phyloP scores from a whole-genome alignment of 2,888 invertebrate genomes.

The Sesia apiformis region DNA sequence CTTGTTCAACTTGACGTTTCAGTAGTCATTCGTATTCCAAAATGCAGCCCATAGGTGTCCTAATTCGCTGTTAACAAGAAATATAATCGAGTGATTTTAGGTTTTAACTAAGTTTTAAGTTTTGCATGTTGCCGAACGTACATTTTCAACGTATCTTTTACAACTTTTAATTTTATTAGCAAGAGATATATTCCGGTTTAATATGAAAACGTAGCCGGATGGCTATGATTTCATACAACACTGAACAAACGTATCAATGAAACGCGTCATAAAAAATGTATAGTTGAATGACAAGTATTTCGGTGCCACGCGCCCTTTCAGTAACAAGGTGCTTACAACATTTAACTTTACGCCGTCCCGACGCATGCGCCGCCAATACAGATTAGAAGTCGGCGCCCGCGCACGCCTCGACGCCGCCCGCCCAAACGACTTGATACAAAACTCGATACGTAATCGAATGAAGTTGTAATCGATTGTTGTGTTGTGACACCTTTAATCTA shows the following conservation, averaged over 20 bases:
- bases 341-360: constrained; percentile 41
- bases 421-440: constrained; percentile 29
- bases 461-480: constrained; percentile 6
- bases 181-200: no score
- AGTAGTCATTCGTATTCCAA: no score
- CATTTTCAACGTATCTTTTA: no score
- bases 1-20: no score
- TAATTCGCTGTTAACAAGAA: no score
- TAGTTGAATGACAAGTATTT: neutral
- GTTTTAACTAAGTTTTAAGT: no score
- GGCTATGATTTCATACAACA: neutral
- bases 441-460: constrained; percentile 9
- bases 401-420: constrained; percentile 67
- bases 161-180: no score
- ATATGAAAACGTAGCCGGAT: no score
- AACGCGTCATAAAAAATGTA: neutral
- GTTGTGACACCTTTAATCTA: constrained; percentile 5
- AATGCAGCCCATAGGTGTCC: no score
- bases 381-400: constrained; percentile 55
- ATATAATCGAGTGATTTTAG: no score
- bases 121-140: no score
- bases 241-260: neutral
- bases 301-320: neutral
- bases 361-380: constrained; percentile 43
- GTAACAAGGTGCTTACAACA: constrained; percentile 28